A percentile compares a stretch with the other conserved stretches of the same genome.
phyloP scores from a whole-genome alignment of 1,140 invertebrate species.

The Chelonus insularis region DNA sequence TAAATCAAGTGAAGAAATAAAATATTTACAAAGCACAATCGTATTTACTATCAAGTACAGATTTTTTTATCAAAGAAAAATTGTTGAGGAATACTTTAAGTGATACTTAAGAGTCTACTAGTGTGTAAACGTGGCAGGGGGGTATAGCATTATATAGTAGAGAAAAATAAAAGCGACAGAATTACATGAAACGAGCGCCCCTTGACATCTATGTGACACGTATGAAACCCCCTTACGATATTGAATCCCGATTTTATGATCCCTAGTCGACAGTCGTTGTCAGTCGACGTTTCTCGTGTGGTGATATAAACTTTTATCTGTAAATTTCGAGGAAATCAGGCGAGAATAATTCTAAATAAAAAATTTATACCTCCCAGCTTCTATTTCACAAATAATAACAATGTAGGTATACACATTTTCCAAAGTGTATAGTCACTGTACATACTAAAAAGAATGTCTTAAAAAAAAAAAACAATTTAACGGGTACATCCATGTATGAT shows the following conservation, averaged over 20 bases:
- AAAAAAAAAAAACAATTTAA: constrained; percentile 17
- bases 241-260: constrained; percentile 58
- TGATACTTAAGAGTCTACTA: constrained; percentile 3
- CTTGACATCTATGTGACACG: constrained; percentile 52
- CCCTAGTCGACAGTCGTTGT: constrained; percentile 29
- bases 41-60: too few species aligned
- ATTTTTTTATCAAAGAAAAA: too few species aligned
- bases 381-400: constrained; percentile 4
- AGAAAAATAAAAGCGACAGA: constrained; percentile 13
- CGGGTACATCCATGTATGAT: constrained; percentile 33
- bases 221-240: constrained; percentile 48
- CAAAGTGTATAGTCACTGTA: background rate
- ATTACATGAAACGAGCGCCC: constrained; percentile 37
- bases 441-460: constrained; percentile 3
- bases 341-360: constrained; percentile 27
- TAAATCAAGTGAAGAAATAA: too few species aligned
- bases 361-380: background rate
- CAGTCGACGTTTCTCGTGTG: constrained; percentile 33
- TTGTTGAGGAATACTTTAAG: too few species aligned
- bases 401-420: constrained; percentile 10
- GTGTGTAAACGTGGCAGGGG: background rate
- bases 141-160: too few species aligned
- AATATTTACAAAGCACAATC: too few species aligned
- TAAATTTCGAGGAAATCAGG: constrained; percentile 51
- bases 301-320: constrained; percentile 55